These are phyloP conservation scores for Chiloscyllium punctatum DNA, from an alignment of 2,797 vertebrate genomes.

Conservation along the genomic window DNA sequence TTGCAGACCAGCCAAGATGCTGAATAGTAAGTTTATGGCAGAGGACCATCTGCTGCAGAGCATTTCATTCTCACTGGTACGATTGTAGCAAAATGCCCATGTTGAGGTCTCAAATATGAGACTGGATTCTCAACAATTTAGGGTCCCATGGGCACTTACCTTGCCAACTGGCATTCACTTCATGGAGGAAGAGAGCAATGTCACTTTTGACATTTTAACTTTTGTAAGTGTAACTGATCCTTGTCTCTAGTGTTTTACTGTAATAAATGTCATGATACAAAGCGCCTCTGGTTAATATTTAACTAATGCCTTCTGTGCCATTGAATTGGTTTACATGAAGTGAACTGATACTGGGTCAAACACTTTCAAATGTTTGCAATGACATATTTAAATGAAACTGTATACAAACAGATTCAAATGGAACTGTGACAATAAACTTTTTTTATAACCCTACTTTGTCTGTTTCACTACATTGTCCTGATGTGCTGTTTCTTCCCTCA, in stretches of 20 bases:
- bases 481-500: not conserved
- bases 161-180: not conserved
- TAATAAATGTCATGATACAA: slow-evolving; percentile 3
- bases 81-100: not conserved
- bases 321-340: slow-evolving; percentile 8
- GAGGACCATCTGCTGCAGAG: not conserved
- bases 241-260: not conserved
- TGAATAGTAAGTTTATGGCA: not conserved
- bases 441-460: slow-evolving; percentile 19
- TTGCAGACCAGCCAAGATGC: not conserved
- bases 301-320: not conserved
- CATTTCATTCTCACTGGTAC: not conserved
- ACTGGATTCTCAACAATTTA: not conserved
- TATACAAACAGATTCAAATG: not conserved
- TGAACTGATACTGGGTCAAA: not conserved
- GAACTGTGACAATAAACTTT: slow-evolving; percentile 21
- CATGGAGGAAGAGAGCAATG: not conserved
- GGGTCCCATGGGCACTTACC: not conserved
- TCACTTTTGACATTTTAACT: not conserved
- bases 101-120: not conserved
- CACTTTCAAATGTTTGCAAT: not conserved
- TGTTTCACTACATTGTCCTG: not conserved
- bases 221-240: not conserved
- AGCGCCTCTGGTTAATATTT: slow-evolving; percentile 24
- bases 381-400: not conserved